Percentiles rank a stretch among this genome's conserved stretches.
phyloP scores from a whole-genome alignment of 2,113 vertebrate species.

The Sialia sialis region DNA sequence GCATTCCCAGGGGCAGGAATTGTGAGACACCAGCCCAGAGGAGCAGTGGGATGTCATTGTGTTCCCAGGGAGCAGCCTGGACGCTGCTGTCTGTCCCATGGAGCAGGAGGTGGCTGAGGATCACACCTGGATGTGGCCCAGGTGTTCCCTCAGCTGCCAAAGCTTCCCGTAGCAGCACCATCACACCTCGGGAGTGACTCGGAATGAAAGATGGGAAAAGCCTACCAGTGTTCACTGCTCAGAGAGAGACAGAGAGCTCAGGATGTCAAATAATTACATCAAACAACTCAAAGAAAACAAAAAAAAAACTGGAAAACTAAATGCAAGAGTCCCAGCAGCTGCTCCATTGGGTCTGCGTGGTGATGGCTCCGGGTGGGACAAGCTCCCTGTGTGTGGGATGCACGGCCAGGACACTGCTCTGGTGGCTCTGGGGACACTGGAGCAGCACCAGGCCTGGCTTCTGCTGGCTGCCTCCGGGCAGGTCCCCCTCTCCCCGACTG shows the following conservation, averaged over 20 bases:
- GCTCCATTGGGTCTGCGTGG: accelerated
- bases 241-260: neutral
- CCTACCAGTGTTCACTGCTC: neutral
- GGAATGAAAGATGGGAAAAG: neutral
- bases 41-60: accelerated
- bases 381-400: accelerated
- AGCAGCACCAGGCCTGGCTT: neutral
- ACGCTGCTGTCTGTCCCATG: accelerated
- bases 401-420: accelerated
- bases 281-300: neutral
- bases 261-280: neutral
- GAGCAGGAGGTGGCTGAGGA: neutral
- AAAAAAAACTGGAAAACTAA: neutral
- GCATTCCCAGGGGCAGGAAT: neutral
- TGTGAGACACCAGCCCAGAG: neutral
- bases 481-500: neutral
- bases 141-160: neutral
- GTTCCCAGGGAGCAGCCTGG: neutral
- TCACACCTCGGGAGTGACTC: neutral
- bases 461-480: neutral
- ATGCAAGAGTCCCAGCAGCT: neutral
- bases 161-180: neutral
- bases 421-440: accelerated
- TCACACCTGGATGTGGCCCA: neutral
- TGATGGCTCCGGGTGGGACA: accelerated